Evolutionary conservation across 2,113 vertebrate species (phyloP).

Genomic region (Symphodus melops): DNA sequence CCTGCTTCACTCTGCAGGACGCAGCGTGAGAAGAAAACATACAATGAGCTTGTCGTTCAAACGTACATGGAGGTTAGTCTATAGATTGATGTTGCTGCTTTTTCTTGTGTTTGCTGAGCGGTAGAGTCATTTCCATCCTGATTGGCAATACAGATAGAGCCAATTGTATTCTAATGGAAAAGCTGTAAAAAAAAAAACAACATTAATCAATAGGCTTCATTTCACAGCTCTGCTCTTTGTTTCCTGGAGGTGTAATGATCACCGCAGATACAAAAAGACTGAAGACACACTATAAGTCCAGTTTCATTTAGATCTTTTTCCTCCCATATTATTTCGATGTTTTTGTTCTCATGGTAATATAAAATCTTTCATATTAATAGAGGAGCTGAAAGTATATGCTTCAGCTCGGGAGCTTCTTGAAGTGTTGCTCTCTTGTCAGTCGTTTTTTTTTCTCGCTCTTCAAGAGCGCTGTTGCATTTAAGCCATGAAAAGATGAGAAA

Average conservation of each 20-base stretch:
- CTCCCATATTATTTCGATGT: not conserved
- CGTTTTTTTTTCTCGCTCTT: not conserved
- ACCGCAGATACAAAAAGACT: not conserved
- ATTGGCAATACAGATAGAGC: not conserved
- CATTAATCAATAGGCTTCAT: not conserved
- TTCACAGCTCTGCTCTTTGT: too few relatives aligned
- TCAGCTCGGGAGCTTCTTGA: constrained; percentile 14
- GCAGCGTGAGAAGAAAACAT: too few relatives aligned
- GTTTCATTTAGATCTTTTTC: not conserved
- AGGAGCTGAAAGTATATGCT: constrained; percentile 12
- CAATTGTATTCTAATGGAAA: not conserved
- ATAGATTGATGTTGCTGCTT: too few relatives aligned
- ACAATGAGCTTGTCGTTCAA: too few relatives aligned
- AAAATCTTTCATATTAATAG: not conserved
- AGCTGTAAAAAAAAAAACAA: too few relatives aligned
- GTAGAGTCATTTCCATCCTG: not conserved
- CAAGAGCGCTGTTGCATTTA: not conserved
- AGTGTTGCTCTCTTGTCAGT: constrained; percentile 1
- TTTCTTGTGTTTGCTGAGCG: too few relatives aligned
- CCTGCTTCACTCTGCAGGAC: too few relatives aligned
- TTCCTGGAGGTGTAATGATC: not conserved
- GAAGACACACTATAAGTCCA: not conserved
- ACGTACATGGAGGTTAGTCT: too few relatives aligned
- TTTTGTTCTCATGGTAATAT: not conserved
- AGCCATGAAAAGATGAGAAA: not conserved